These are phyloP conservation scores for Tineola bisselliella DNA, from an alignment of 2,888 invertebrate genomes.

Conservation along the genomic window DNA sequence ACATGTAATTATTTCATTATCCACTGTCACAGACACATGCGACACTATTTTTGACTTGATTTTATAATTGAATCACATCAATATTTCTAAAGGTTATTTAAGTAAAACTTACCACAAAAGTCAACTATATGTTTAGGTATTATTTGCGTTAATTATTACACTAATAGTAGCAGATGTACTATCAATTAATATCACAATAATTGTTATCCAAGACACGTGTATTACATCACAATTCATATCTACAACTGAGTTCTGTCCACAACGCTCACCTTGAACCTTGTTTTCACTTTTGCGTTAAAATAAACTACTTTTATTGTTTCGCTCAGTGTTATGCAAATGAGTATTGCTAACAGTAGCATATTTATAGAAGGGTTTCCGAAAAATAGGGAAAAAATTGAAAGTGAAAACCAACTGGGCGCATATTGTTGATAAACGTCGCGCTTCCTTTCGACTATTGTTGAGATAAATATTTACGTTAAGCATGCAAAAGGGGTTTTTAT, in stretches of 20 bases:
- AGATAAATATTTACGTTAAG: conserved; percentile 60
- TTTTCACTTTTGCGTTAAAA: conserved; percentile 63
- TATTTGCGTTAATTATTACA: no score
- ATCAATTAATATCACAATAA: background rate
- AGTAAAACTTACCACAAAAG: no score
- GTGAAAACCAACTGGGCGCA: conserved; percentile 60
- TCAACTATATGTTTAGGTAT: no score
- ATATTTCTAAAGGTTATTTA: no score
- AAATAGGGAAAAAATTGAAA: conserved; percentile 45
- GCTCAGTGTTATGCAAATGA: conserved; percentile 61
- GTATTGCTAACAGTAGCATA: conserved; percentile 45
- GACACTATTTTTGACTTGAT: no score
- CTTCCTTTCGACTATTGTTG: conserved; percentile 46
- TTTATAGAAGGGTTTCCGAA: conserved; percentile 56
- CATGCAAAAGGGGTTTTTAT: conserved; percentile 64
- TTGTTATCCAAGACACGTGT: conserved; percentile 33
- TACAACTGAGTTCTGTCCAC: conserved; percentile 39
- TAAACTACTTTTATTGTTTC: conserved; percentile 51
- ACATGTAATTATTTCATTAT: no score
- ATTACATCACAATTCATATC: conserved; percentile 43
- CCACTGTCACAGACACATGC: no score
- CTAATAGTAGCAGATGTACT: background rate
- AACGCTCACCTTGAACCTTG: conserved; percentile 45
- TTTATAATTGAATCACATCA: no score
- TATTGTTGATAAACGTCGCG: conserved; percentile 47